A percentile compares a stretch with the other conserved stretches of the same genome.
These are phyloP conservation scores for Anser cygnoides DNA, from an alignment of 2,113 vertebrate genomes.

Conservation along the genomic window DNA sequence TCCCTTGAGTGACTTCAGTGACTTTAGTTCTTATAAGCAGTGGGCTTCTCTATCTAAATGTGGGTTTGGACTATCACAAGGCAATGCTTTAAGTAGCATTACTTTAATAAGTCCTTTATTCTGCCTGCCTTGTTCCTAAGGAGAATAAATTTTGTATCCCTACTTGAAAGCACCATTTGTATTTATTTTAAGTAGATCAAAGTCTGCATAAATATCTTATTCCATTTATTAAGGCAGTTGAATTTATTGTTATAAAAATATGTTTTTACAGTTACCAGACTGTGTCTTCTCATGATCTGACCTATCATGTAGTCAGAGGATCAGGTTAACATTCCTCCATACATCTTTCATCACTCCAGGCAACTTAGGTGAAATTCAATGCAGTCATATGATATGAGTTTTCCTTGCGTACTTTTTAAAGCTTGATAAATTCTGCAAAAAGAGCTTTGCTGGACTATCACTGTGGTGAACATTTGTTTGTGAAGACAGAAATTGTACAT, in stretches of 20 bases:
- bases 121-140: background rate
- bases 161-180: constrained; percentile 14
- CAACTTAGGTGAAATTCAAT: background rate
- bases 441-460: background rate
- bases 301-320: background rate
- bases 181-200: constrained; percentile 35
- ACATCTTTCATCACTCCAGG: background rate
- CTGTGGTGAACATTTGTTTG: background rate
- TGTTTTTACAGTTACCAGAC: background rate
- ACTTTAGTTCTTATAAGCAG: background rate
- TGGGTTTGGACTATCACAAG: background rate
- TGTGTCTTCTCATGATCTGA: background rate
- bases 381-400: background rate
- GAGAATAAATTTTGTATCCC: background rate
- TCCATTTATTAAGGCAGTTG: background rate
- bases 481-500: background rate
- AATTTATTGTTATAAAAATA: constrained; percentile 25
- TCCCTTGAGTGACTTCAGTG: constrained; percentile 11
- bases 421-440: background rate
- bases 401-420: background rate
- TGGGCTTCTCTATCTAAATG: background rate
- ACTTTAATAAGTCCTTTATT: background rate
- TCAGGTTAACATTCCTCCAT: background rate
- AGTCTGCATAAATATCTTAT: background rate
- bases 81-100: background rate